Conservation (phyloP, 2,888 invertebrate species). For the Tenodera sinensis region DNA sequence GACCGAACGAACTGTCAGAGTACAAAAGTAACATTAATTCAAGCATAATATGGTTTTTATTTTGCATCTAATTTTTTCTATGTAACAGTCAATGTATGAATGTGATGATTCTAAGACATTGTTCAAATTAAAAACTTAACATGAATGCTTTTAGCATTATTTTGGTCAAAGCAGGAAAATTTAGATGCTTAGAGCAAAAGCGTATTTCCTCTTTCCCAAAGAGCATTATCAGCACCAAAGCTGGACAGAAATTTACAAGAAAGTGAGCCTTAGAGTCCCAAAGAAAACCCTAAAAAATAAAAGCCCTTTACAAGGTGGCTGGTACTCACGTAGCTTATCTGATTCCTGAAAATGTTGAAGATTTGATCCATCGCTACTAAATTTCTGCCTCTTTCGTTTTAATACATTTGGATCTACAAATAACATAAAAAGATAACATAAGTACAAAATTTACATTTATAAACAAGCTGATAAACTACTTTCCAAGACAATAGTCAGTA, state of each 20-base stretch:
- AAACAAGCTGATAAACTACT: background rate
- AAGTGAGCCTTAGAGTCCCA: background rate
- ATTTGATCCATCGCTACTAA: conserved; percentile 49
- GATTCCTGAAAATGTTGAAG: conserved; percentile 46
- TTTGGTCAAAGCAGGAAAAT: background rate
- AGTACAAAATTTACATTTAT: conserved; percentile 32
- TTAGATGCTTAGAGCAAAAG: too few species aligned
- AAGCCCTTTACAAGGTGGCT: conserved; percentile 4
- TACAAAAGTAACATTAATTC: too few species aligned
- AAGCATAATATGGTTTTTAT: too few species aligned
- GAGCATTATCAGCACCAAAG: background rate
- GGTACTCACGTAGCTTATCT: conserved; percentile 30
- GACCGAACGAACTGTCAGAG: too few species aligned
- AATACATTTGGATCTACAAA: conserved; percentile 56
- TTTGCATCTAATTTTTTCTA: too few species aligned
- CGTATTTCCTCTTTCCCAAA: background rate
- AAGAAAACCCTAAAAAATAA: background rate
- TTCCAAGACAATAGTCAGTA: background rate
- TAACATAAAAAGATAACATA: conserved; percentile 37
- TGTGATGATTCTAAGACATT: too few species aligned
- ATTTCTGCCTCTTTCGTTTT: conserved; percentile 58
- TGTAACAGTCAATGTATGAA: too few species aligned
- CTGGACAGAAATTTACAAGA: background rate
- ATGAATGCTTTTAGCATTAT: background rate
- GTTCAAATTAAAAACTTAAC: background rate